These are phyloP conservation scores for Aegithalos caudatus DNA, from an alignment of 2,113 vertebrate genomes.

Conservation along the genomic window DNA sequence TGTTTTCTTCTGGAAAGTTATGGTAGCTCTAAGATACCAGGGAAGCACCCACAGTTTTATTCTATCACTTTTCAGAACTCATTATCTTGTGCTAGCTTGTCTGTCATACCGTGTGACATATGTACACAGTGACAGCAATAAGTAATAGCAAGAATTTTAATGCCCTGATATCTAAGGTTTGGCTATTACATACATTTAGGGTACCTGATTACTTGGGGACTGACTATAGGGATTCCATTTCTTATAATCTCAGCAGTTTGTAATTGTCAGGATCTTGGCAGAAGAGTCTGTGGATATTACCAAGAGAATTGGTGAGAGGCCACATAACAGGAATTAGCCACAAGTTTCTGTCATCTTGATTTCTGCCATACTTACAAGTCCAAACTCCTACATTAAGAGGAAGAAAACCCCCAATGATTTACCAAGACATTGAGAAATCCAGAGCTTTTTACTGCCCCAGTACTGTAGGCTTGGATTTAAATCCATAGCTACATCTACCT, in stretches of 20 bases:
- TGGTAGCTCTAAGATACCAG: background rate
- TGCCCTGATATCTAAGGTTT: background rate
- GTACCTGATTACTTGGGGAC: background rate
- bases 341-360: background rate
- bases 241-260: background rate
- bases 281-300: background rate
- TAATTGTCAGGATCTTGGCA: background rate
- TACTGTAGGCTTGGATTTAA: background rate
- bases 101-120: background rate
- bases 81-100: background rate
- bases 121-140: background rate
- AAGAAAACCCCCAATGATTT: fast-evolving
- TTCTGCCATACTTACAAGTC: background rate
- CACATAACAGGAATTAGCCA: background rate
- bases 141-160: background rate
- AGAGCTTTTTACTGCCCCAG: background rate
- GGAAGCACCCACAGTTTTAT: background rate
- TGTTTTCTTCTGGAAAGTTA: background rate
- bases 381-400: background rate
- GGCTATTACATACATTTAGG: background rate
- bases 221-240: background rate
- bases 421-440: background rate
- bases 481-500: background rate
- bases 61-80: background rate
- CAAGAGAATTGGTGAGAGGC: background rate